A percentile compares a stretch with the other conserved stretches of the same genome.
These are phyloP conservation scores for Tetragonisca angustula DNA, from an alignment of 2,888 invertebrate genomes.

Conservation along the genomic window DNA sequence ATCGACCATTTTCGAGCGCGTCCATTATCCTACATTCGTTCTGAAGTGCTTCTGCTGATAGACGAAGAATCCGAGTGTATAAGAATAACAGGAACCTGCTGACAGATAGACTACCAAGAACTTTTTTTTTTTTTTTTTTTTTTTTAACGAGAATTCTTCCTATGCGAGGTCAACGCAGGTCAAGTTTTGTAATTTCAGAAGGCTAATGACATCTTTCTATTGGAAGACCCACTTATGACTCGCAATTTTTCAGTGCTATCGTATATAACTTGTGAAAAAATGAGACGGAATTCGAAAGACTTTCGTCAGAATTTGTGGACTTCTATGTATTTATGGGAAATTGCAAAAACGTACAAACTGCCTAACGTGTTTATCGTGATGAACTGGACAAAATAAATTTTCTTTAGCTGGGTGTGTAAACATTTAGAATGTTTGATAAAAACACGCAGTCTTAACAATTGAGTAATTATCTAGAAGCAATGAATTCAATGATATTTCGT, in stretches of 20 bases:
- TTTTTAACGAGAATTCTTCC: not conserved
- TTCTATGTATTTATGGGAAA: too few relatives aligned
- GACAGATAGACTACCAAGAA: not conserved
- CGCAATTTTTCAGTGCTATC: not conserved
- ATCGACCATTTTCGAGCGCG: constrained; percentile 1
- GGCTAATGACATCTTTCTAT: not conserved
- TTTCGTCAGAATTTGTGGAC: too few relatives aligned
- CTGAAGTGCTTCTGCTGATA: not conserved
- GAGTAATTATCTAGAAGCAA: too few relatives aligned
- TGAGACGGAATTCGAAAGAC: too few relatives aligned
- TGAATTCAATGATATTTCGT: too few relatives aligned
- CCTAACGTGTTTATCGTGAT: too few relatives aligned
- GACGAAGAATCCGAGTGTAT: not conserved
- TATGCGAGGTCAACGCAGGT: too few relatives aligned
- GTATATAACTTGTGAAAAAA: not conserved
- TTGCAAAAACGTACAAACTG: too few relatives aligned
- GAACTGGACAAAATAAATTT: too few relatives aligned
- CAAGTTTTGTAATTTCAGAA: not conserved
- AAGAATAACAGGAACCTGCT: not conserved
- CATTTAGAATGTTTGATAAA: too few relatives aligned
- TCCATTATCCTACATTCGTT: constrained; percentile 2
- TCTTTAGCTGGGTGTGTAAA: too few relatives aligned
- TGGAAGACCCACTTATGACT: not conserved
- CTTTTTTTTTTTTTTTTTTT: not conserved
- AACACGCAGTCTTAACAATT: too few relatives aligned